A percentile compares a stretch with the other conserved stretches of the same genome.
Evolutionary conservation across 1,140 invertebrate species (phyloP).

Genomic region (Coptotermes formosanus): DNA sequence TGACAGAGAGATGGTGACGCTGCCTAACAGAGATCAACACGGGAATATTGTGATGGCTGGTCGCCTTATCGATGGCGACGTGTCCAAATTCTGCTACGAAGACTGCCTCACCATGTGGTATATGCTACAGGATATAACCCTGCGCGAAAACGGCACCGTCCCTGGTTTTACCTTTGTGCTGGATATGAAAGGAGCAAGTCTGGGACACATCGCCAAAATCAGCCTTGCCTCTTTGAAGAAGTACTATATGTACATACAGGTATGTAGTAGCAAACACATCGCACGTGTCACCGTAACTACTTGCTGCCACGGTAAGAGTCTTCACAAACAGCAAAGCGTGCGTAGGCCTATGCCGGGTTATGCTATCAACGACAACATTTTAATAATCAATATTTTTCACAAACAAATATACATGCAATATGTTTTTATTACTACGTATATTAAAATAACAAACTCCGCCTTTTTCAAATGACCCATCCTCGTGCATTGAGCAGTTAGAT

Average conservation of each 20-base stretch:
- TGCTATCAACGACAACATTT: too few relatives aligned
- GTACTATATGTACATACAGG: conserved; percentile 42
- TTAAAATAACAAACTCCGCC: too few relatives aligned
- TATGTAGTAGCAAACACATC: conserved; percentile 21
- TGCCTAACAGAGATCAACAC: neutral
- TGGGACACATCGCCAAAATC: conserved; percentile 15
- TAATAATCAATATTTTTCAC: too few relatives aligned
- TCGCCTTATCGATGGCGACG: neutral
- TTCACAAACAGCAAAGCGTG: too few relatives aligned
- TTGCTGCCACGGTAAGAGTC: too few relatives aligned
- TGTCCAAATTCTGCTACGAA: neutral
- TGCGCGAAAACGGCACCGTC: neutral
- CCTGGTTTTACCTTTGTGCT: neutral
- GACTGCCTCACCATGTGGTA: neutral
- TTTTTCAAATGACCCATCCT: too few relatives aligned
- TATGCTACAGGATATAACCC: neutral
- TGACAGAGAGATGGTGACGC: neutral
- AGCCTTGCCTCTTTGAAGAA: conserved; percentile 38
- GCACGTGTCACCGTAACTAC: too few relatives aligned
- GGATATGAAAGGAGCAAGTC: neutral
- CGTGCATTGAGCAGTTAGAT: too few relatives aligned
- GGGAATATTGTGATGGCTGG: neutral
- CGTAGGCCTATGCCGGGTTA: too few relatives aligned
- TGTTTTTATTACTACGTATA: too few relatives aligned
- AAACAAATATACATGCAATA: too few relatives aligned